Evolutionary conservation across 2,113 vertebrate species (phyloP), one percentile per base, ranked within the genome.

Genomic region (Suncus etruscus): DNA sequence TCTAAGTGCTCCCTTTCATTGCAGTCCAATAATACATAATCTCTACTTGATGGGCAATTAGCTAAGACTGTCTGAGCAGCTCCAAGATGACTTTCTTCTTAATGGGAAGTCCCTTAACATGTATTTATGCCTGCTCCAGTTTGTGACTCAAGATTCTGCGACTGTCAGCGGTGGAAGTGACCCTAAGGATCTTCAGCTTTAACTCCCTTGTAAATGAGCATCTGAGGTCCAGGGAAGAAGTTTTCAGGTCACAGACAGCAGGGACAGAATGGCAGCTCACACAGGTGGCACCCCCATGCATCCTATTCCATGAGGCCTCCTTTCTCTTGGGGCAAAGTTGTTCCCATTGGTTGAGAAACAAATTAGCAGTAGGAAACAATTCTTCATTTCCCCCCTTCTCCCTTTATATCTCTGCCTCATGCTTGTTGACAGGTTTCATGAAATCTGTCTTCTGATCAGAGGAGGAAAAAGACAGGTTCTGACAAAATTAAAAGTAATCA

Each of bases 401-500:
- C 8, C 27, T 80, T 72, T n/a, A 31, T 1, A 68, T 72, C 25
- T 96, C 91, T 68, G 2, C 76, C 72, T 77, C 50, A 0, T 39
- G 9, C 83, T 93, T 89, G 45, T 65, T 51, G 31, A 90, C 92
- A 89, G 69, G 51, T 96, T 84, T 96, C 51, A 82, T 96, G 95
- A 92, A 63, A 69, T 83, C 68, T 92, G 48, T 91, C 83, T 84
- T 93, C 89, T 50, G 74, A 89, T 93, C 61, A 22, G 12, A 20
- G 58, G 84, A 11, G 76, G 75, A 65, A 90, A 90, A 92, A 12
- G 18, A 76, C 8, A 0, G 51, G 39, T 88, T 94, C 83, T 87
- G 88, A 92, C 75, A 90, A 86, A 86, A 86, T 83, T 74, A 63
- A 85, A 95, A 91, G 63, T 83, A n/a, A 81, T 63, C 39, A 5